Conservation (phyloP, 2,797 vertebrate species). For the Lacerta viridis region DNA sequence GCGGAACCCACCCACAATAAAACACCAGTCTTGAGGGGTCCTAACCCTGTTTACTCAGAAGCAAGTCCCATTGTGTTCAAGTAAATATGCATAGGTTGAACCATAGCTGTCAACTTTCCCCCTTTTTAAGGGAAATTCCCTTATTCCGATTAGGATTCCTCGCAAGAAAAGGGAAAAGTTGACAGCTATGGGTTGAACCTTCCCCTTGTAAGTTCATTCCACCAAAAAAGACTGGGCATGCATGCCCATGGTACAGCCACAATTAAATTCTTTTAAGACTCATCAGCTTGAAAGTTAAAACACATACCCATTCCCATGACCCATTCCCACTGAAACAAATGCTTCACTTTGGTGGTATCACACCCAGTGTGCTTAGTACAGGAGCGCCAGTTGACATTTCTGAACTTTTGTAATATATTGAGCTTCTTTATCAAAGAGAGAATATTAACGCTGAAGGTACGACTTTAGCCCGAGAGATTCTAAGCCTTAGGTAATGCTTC, state of each 20-base stretch:
- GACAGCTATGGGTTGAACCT: too few relatives aligned
- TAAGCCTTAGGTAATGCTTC: conserved; percentile 30
- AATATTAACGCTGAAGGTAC: conserved; percentile 29
- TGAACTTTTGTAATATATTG: conserved; percentile 5
- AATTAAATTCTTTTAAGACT: background rate
- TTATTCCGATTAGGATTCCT: too few relatives aligned
- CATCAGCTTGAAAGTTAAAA: background rate
- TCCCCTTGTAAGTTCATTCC: background rate
- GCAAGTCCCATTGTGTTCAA: background rate
- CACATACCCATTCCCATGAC: background rate
- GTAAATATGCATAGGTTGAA: background rate
- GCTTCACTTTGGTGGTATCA: conserved; percentile 8
- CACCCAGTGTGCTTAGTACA: background rate
- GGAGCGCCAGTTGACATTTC: background rate
- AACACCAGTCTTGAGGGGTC: too few relatives aligned
- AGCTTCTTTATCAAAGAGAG: conserved; percentile 12
- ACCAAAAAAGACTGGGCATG: background rate
- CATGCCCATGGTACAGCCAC: background rate
- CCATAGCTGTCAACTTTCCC: too few relatives aligned
- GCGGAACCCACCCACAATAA: too few relatives aligned
- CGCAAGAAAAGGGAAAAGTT: too few relatives aligned
- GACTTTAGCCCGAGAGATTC: conserved; percentile 19
- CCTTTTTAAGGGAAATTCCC: too few relatives aligned
- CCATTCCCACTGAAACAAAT: background rate
- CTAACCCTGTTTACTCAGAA: background rate